Base-by-base conservation (phyloP, 2,888 invertebrate species). In the Thyatira batis region DNA sequence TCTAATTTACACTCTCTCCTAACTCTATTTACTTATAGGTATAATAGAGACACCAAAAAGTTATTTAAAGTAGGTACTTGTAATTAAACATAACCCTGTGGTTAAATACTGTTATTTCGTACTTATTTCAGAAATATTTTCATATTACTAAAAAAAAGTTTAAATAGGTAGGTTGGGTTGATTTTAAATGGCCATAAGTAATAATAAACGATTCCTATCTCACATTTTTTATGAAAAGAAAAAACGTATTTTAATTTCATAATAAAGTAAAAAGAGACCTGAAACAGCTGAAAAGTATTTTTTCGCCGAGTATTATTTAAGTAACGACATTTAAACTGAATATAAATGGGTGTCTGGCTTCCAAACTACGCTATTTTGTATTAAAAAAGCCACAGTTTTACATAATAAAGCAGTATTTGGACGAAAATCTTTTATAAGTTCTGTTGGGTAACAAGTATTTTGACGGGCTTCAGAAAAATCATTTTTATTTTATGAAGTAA, bases 321-420 rank as follows among this genome's bases (percentile, higher is more conserved):
- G 61, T 68, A 55, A 63, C 55, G 54, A 59, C 64, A 69, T 69
- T 67, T 60, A 64, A 71, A 69, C 65, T 63, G 67, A 69, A 71
- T 70, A 60, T 58, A 67, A 67, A 69, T 69, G 56, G 59, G 52
- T 63, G 60, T 67, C 65, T 61, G 53, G 52, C 45, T 60, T 54
- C 57, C 61, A 61, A 60, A 66, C 58, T 69, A 62, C 58, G 64
- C 61, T 44, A 54, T 71, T 66, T 28, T 50, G 62, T 62, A 64
- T 53, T 68, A 62, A 49, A 55, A 57, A 55, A 60, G 57, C 55
- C 59, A 44, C 60, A 67, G 54, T 61, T 70, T 69, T 63, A 60
- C 71, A 69, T 69, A 67, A 69, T 65, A 63, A 70, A 69, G 56
- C 71, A 61, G 62, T 64, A 61, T 60, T 71, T 53, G 49, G 13